Base-by-base conservation (phyloP, 1,140 invertebrate genomes). In the Drosophila albomicans region DNA sequence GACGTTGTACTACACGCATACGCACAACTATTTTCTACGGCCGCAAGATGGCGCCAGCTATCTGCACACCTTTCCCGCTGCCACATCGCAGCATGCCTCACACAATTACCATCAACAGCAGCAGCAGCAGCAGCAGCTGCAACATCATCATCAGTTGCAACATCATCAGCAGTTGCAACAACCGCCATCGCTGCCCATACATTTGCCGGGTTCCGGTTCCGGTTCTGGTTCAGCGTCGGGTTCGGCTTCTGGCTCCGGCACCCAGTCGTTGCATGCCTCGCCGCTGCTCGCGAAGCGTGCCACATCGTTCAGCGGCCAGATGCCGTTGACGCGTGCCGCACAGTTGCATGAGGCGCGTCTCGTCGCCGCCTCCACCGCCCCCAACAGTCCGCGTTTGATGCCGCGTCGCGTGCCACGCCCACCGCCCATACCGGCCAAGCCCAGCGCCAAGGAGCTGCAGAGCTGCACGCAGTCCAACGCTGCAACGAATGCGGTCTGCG, bases 311-410 rank as follows among this genome's bases (percentile, higher is more conserved):
- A 92, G 91, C 46, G 91, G 91, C 3, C 86, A 91, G 13, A 84
- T 92, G 13, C 84, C 91, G 15, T 13, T 92, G 54, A 79, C 71
- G 11, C 82, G 67, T 38, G 79, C 56, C 32, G 76, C 57, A 3
- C 80, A 77, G 48, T 25, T 57, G 43, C 32, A 65, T n/a, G 71
- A 72, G n/a, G 75, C 54, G 11, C 52, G 63, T 10, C 54, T 75
- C 0, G 65, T 46, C 38, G 93, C 94, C 73, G 94, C 94, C 57
- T 95, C 95, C 51, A 95, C 94, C 51, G 95, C 94, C 1, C 94
- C 95, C 7, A 95, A 95, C 72, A 96, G 95, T 91, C 95, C 96
- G 6, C 93, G 95, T 62, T 91, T 96, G 11, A 80, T 96, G 93
- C 95, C 96, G 3, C 93, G 95, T 11, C 93, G 94, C 2, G 89